Base-by-base conservation (phyloP, 2,888 invertebrate species). In the Aspidapion aeneum region DNA sequence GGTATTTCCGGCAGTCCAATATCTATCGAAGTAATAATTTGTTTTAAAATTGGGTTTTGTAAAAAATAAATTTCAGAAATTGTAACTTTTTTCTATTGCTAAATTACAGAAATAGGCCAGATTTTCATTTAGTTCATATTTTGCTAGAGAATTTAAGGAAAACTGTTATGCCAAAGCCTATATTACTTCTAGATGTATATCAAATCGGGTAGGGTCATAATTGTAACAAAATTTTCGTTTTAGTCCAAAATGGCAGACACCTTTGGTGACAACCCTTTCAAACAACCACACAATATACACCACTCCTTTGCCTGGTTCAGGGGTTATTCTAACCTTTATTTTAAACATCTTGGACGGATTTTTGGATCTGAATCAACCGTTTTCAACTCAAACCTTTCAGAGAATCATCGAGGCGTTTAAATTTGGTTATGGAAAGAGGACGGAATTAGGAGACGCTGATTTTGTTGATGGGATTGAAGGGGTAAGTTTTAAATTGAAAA, bases 371-470 rank as follows among this genome's bases (percentile, higher is more conserved):
- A 61, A 60, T 2, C 55, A 74, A 3, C 74, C 77, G 9, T 69
- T 75, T n/a, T 77, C 76, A 0, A 70, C 78, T 7, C 71, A 70
- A 20, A 85, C 86, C 21, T 91, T 91, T 84, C 98, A 98, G 72
- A 86, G 93, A 67, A 83, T 95, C 68, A 82, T 92, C 7, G 98
- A 98, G 78, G 86, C 91, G 2, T 93, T 95, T 80, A 98, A 98
- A 79, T 96, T 90, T 82, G 96, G 91, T 18, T 96, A 91, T 78
- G 96, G 93, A 1, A 86, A 89, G 74, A 83, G 97, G 69, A 91
- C 92, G 0, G 86, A 89, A 69, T 82, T 98, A 66, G 97, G 93
- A 0, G 98, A 98, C 82, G 82, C 84, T 3, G 76, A 81, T 51
- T 88, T 83, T 74, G 75, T 83, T 1, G 48, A 69, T 51, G 60